Base-by-base conservation (phyloP, 2,113 vertebrate genomes). In the Phaethon lepturus region DNA sequence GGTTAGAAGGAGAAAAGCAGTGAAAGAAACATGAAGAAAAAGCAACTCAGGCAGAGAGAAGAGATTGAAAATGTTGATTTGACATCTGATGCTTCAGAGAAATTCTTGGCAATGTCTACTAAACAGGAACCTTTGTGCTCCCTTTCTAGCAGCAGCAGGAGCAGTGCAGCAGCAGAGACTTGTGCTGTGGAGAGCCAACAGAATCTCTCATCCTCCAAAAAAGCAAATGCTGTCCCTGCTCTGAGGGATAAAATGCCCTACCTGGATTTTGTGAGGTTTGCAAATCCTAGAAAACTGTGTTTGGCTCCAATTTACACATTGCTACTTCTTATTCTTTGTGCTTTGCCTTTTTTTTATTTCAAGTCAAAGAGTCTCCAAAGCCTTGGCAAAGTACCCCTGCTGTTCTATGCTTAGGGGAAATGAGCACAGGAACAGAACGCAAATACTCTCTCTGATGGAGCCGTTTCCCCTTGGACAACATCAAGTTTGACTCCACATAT, bases 51-150 rank as follows among this genome's bases (percentile, higher is more conserved):
- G 49, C 63, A 86, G 77, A 79, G 59, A 93, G 55, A 49, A 79
- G 59, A 96, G 87, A 90, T 28, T 94, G 81, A 96, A 96, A 90
- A 45, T 17, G 87, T 90, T 94, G 87, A 91, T 96, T 93, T 95
- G 94, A 95, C 77, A 86, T 75, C 55, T 80, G 77, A 91, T 87
- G 81, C 38, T 85, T 90, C 4, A 0, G 42, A 95, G 75, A 83
- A 75, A 87, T 76, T 80, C 81, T 93, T 35, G 11, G 55, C 38
- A 23, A 2, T 25, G 23, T 60, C 84, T 91, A 3, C 38, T 91
- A 59, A 79, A 86, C 20, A 72, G 66, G 23, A 79, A 77, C 25
- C 42, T 91, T 77, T 93, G 68, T 78, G 45, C 3, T 95, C 42
- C 58, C 26, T 88, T 93, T 62, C 58, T 49, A 74, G 77, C 23